Percentiles rank a stretch among this genome's conserved stretches.
phyloP scores from a whole-genome alignment of 2,888 invertebrate species.

The Candidula unifasciata region DNA sequence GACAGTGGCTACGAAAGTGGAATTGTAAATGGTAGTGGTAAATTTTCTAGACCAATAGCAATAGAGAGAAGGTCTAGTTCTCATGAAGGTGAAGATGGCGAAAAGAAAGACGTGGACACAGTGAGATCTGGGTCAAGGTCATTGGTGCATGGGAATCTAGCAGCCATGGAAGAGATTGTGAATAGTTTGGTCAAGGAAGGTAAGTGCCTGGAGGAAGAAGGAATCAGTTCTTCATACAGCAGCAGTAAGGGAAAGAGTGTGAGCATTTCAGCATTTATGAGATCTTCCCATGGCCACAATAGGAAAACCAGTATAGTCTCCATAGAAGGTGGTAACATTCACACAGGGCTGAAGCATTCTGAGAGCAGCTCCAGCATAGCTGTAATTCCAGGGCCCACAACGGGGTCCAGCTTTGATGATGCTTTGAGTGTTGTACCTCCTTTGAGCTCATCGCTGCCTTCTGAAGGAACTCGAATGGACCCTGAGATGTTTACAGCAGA shows the following conservation, averaged over 20 bases:
- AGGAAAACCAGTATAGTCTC: constrained; percentile 17
- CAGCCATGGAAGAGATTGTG: constrained; percentile 46
- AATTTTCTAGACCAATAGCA: constrained; percentile 2
- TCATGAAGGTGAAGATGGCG: background rate
- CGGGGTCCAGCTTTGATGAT: background rate
- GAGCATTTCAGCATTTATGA: constrained; percentile 32
- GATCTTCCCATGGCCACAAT: background rate
- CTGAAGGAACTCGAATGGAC: background rate
- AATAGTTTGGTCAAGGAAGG: constrained; percentile 47
- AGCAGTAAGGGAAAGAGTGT: constrained; percentile 15
- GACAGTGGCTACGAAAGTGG: background rate
- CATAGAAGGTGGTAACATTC: background rate
- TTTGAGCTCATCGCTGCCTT: constrained; percentile 20
- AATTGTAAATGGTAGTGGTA: background rate
- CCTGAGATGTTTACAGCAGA: background rate
- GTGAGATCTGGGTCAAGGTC: background rate
- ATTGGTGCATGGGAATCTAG: constrained; percentile 11
- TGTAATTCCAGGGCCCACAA: constrained; percentile 16
- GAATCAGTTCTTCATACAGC: background rate
- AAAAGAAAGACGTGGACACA: background rate
- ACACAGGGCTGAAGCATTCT: constrained; percentile 12
- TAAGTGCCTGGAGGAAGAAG: constrained; percentile 16
- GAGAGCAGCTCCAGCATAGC: constrained; percentile 48
- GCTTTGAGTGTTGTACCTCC: background rate
- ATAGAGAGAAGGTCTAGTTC: background rate